A percentile compares a stretch with the other conserved stretches of the same genome.
Evolutionary conservation across 2,113 vertebrate genomes (phyloP).

Genomic region (Thomomys bottae): DNA sequence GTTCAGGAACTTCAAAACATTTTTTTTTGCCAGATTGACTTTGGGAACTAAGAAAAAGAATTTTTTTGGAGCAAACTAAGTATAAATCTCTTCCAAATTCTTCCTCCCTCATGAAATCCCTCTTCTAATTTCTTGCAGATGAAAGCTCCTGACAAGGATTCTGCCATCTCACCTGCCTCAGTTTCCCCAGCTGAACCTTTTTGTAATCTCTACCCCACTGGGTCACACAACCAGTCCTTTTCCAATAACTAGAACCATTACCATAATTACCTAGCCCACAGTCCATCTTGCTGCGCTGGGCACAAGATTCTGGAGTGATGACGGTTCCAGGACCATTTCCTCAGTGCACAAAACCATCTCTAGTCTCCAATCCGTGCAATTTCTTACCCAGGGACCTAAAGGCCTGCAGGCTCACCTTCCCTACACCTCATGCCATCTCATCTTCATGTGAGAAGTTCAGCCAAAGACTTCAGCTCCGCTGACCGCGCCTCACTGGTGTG

Average conservation of each 20-base stretch:
- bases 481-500: not conserved
- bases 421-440: not conserved
- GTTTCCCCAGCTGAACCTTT: not conserved
- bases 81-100: conserved; percentile 6
- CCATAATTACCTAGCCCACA: not conserved
- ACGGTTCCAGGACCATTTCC: not conserved
- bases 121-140: not conserved
- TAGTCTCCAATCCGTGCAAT: not conserved
- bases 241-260: not conserved
- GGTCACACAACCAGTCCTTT: not conserved
- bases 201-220: not conserved
- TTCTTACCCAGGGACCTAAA: not conserved
- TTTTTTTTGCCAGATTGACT: conserved; percentile 28
- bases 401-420: not conserved
- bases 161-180: not conserved
- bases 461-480: not conserved
- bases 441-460: not conserved
- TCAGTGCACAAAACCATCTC: not conserved
- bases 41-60: conserved; percentile 41
- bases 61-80: not conserved
- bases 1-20: not conserved
- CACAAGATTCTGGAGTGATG: no score
- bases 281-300: not conserved
- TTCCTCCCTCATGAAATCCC: not conserved
- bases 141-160: not conserved